phyloP scores from a whole-genome alignment of 2,888 invertebrate genomes.

The Agonopterix heracliana region DNA sequence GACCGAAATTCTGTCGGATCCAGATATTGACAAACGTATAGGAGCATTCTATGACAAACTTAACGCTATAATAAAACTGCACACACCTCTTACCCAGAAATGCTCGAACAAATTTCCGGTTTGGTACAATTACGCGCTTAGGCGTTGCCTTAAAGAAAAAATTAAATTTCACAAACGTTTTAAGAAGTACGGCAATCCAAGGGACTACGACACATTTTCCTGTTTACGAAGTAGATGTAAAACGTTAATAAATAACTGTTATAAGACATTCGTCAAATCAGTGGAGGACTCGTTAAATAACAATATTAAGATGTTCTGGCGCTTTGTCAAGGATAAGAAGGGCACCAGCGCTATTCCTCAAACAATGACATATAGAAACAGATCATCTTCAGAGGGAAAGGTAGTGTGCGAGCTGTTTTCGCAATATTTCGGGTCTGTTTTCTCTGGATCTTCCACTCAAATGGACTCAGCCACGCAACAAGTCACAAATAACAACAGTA shows the following conservation, averaged over 20 bases:
- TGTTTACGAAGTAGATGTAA: conserved; percentile 8
- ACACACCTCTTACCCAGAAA: conserved; percentile 1
- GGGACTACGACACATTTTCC: conserved; percentile 10
- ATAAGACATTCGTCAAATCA: background rate
- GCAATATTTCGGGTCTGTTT: too few species aligned
- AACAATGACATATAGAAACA: background rate
- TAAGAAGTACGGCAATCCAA: conserved; percentile 8
- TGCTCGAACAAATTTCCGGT: background rate
- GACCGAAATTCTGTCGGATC: background rate
- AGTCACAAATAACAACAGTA: conserved; percentile 8
- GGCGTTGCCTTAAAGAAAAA: conserved; percentile 7
- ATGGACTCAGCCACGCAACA: conserved; percentile 27
- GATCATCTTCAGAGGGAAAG: background rate
- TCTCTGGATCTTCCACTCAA: conserved; percentile 6
- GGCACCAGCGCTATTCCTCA: background rate
- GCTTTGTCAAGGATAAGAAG: conserved; percentile 7
- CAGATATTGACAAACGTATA: background rate
- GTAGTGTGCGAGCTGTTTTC: conserved; percentile 11
- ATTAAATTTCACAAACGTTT: conserved; percentile 5
- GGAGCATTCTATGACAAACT: background rate
- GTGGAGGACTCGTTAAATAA: conserved; percentile 2
- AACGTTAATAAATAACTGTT: conserved; percentile 1
- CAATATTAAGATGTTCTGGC: conserved; percentile 8
- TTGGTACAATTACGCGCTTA: conserved; percentile 8
- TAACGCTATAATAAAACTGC: background rate